Percentiles rank a stretch among this genome's conserved stretches.
Conservation (phyloP, 2,888 invertebrate species). For the Drosophila borborema region DNA sequence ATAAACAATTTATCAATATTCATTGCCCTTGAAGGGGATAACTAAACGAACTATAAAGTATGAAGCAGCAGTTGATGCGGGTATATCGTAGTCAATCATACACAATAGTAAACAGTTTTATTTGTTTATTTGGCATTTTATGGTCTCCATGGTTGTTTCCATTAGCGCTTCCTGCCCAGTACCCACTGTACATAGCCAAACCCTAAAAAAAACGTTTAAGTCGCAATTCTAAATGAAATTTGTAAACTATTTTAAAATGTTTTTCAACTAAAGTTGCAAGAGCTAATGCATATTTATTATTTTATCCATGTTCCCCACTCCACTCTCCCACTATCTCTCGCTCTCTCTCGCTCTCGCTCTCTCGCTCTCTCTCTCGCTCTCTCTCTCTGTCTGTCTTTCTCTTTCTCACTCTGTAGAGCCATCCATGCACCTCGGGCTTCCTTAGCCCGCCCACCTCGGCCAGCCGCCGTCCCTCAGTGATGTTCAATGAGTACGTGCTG, state of each 20-base stretch:
- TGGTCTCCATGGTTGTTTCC: not conserved
- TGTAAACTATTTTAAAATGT: not conserved
- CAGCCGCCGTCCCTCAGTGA: conserved; percentile 92
- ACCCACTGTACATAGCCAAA: conserved; percentile 10
- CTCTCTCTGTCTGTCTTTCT: not conserved
- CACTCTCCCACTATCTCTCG: not conserved
- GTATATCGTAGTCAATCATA: not conserved
- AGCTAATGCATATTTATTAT: conserved; percentile 28
- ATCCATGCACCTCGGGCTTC: conserved; percentile 89
- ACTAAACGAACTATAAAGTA: too few relatives aligned
- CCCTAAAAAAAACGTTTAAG: conserved; percentile 1
- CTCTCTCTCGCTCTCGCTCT: not conserved
- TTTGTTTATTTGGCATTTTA: conserved; percentile 1
- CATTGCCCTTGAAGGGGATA: too few relatives aligned
- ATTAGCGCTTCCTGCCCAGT: conserved; percentile 1
- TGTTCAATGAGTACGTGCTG: conserved; percentile 94
- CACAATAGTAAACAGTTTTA: not conserved
- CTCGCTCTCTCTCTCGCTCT: not conserved
- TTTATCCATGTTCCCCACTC: not conserved
- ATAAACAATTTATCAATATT: too few relatives aligned
- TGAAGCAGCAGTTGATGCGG: too few relatives aligned
- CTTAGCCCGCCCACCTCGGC: conserved; percentile 89
- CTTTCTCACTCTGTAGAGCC: conserved; percentile 84
- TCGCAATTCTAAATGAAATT: not conserved
- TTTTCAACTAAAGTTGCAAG: not conserved